Base-by-base conservation (phyloP, 2,113 vertebrate genomes). In the Psilopogon haemacephalus region DNA sequence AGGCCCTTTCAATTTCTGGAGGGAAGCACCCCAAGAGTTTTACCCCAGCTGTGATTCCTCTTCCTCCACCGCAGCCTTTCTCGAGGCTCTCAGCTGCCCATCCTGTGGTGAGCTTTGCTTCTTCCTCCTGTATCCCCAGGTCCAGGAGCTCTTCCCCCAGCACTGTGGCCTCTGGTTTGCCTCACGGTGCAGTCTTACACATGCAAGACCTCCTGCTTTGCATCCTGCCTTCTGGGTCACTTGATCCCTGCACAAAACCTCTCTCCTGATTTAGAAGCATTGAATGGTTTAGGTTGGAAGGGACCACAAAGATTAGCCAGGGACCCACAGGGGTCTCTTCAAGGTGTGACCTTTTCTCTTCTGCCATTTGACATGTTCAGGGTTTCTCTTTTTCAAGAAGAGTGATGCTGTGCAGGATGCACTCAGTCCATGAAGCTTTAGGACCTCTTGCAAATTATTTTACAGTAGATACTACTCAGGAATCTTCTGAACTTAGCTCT, bases 401-500 rank as follows among this genome's bases (percentile, higher is more conserved):
- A 48, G 13, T 2, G 2, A 62, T 37, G 30, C 48, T 50, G 91
- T 86, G 33, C 46, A 90, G 42, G 63, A 26, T 56, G 60, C 65
- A 72, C 40, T 19, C 89, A 80, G 52, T 15, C 60, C 32, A 16
- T 0, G 5, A 68, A 77, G 42, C 27, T 88, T 77, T 91, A 83
- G 60, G 75, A 70, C 46, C 15, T 71, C 72, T 85, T 87, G 46
- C 80, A 86, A 89, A 59, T 80, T 80, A 23, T 73, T 91, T 91
- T 83, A 44, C 21, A 58, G 32, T 48, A 76, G 88, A 68, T 88
- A 35, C 33, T 74, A 7, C 37, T 62, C 26, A 5, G 71, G 80
- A 90, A 15, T 72, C 70, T 85, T 88, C 37, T n/a, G 15, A 89
- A 75, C 75, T 62, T 84, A 91, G 85, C 79, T 95, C 89, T 56